A percentile compares a stretch with the other conserved stretches of the same genome.
phyloP scores from a whole-genome alignment of 30 jellyfish, hydroid and myxozoan species.

The Cassiopea xamachana region DNA sequence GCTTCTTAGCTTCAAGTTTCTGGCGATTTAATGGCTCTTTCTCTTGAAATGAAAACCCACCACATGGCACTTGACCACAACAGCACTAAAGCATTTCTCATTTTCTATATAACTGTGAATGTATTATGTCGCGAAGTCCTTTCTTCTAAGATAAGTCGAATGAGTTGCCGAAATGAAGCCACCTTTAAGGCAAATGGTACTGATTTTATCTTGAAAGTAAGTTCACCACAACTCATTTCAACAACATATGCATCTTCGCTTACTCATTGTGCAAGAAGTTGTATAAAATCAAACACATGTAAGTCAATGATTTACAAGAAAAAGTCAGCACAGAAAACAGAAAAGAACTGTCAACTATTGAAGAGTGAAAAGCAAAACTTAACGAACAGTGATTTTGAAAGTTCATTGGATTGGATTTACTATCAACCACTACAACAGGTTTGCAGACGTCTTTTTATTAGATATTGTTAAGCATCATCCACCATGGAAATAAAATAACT shows the following conservation, averaged over 20 bases:
- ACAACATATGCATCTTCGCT: background rate
- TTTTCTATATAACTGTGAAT: background rate
- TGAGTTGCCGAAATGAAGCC: constrained; percentile 22
- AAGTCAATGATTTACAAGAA: constrained; percentile 2
- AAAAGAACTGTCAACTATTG: background rate
- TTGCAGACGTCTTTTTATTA: background rate
- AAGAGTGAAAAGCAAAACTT: background rate
- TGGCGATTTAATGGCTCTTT: too few relatives aligned
- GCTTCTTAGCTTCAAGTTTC: too few relatives aligned
- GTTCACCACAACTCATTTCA: background rate
- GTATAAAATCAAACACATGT: background rate
- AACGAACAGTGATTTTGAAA: background rate
- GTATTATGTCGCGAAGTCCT: background rate
- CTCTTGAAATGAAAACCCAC: background rate
- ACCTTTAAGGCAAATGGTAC: background rate
- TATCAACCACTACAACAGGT: constrained; percentile 9
- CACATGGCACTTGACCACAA: background rate
- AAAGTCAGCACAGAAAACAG: background rate
- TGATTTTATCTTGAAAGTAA: background rate
- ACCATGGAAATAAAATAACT: too few relatives aligned
- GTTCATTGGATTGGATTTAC: background rate
- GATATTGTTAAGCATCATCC: background rate
- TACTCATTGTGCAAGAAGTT: constrained; percentile 4
- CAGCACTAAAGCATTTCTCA: background rate
- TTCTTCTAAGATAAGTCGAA: background rate